Evolutionary conservation across 2,888 invertebrate genomes (phyloP).

Genomic region (Idaea biselata): DNA sequence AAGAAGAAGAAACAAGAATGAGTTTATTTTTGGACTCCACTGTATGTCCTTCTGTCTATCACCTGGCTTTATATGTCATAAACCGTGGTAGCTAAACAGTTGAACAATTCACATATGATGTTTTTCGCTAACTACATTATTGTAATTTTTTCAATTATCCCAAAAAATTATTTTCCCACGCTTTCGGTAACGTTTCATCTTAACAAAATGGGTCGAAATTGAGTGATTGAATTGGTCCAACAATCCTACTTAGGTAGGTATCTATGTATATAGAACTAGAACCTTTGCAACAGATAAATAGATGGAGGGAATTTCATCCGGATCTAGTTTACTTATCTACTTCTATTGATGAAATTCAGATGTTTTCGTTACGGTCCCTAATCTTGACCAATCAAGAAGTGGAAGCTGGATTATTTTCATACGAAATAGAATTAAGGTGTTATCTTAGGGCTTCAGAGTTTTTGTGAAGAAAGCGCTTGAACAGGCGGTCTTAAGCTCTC

Average conservation of each 20-base stretch:
- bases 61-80: no score
- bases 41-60: no score
- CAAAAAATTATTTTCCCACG: no score
- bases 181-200: no score
- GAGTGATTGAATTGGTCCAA: not conserved
- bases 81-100: no score
- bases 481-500: no score
- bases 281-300: not conserved
- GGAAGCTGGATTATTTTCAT: not conserved
- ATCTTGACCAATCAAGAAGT: not conserved
- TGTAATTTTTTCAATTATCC: no score
- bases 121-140: no score
- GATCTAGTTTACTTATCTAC: not conserved
- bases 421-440: not conserved
- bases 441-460: not conserved
- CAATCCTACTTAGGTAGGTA: not conserved
- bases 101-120: no score
- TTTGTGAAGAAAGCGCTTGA: no score
- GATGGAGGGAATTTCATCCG: not conserved
- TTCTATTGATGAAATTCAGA: not conserved
- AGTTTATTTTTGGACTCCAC: no score
- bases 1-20: no score
- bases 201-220: not conserved
- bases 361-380: not conserved
- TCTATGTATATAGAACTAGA: not conserved